phyloP scores from a whole-genome alignment of 2,888 invertebrate genomes.

The Drosophila macrospina region DNA sequence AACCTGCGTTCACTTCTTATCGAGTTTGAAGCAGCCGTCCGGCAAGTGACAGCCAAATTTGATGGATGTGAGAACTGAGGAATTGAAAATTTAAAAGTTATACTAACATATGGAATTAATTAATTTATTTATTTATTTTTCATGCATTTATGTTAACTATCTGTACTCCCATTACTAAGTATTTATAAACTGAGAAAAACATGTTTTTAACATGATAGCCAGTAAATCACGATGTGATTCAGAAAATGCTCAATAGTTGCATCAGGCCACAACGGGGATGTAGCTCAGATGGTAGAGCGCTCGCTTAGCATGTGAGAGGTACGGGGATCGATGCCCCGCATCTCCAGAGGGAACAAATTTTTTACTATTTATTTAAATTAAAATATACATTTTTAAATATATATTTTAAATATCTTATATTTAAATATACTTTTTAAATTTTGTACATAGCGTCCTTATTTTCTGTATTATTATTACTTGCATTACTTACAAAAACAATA shows the following conservation, averaged over 20 bases:
- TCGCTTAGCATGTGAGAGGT: conserved; percentile 86
- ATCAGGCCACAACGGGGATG: conserved; percentile 79
- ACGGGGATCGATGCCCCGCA: conserved; percentile 85
- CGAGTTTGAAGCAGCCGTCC: conserved; percentile 37
- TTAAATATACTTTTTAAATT: too few relatives aligned
- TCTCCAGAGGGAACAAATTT: conserved; percentile 67
- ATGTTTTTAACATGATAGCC: not conserved
- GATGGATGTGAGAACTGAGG: not conserved
- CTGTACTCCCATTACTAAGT: too few relatives aligned
- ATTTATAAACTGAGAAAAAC: not conserved
- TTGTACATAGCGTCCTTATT: too few relatives aligned
- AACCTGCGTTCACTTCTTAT: conserved; percentile 47
- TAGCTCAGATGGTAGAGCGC: conserved; percentile 86
- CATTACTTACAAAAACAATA: not conserved
- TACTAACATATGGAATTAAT: too few relatives aligned
- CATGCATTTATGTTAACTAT: not conserved
- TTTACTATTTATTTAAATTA: not conserved
- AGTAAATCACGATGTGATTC: not conserved
- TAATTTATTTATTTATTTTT: not conserved
- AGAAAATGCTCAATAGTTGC: conserved; percentile 37
- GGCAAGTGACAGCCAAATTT: conserved; percentile 3
- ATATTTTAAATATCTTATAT: not conserved
- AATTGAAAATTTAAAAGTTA: not conserved
- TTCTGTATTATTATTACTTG: too few relatives aligned
- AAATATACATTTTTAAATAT: too few relatives aligned